These are phyloP conservation scores for Lipophrys pholis DNA, from an alignment of 2,113 vertebrate genomes.

Conservation along the genomic window DNA sequence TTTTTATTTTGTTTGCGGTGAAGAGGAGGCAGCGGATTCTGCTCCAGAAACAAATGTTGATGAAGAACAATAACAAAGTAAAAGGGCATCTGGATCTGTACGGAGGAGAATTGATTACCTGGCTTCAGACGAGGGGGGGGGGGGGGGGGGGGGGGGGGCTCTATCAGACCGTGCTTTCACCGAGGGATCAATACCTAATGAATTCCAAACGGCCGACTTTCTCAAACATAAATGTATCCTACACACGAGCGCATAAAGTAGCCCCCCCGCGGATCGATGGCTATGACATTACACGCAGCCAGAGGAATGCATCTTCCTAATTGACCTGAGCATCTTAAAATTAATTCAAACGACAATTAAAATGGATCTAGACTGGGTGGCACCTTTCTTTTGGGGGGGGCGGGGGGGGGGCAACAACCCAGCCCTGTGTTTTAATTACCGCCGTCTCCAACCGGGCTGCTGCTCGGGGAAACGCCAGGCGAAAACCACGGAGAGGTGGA, in stretches of 20 bases:
- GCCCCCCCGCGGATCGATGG: conserved; percentile 72
- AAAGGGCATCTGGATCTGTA: conserved; percentile 73
- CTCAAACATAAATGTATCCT: conserved; percentile 76
- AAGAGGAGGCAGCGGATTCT: background rate
- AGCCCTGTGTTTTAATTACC: conserved; percentile 67
- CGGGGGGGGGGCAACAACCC: conserved; percentile 10
- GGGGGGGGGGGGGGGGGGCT: background rate
- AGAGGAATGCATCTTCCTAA: conserved; percentile 78
- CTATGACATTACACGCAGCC: conserved; percentile 73
- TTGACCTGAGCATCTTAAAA: conserved; percentile 74
- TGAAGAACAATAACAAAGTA: conserved; percentile 66
- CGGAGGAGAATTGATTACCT: conserved; percentile 72
- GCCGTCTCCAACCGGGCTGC: conserved; percentile 57
- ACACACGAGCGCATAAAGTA: conserved; percentile 72
- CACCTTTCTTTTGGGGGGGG: conserved; percentile 29
- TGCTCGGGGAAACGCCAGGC: conserved; percentile 13
- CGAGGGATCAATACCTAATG: conserved; percentile 79
- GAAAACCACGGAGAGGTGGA: conserved; percentile 49
- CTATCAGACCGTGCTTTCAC: conserved; percentile 67
- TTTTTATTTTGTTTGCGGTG: too few relatives aligned
- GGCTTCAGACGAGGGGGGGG: conserved; percentile 47
- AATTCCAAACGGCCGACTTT: conserved; percentile 76
- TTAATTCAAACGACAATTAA: conserved; percentile 74
- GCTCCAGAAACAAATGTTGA: conserved; percentile 25
- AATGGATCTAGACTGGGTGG: conserved; percentile 64